Percentiles rank a stretch among this genome's conserved stretches.
These are phyloP conservation scores for Scaptomyza parva DNA, from an alignment of 2,888 invertebrate species.

Conservation along the genomic window DNA sequence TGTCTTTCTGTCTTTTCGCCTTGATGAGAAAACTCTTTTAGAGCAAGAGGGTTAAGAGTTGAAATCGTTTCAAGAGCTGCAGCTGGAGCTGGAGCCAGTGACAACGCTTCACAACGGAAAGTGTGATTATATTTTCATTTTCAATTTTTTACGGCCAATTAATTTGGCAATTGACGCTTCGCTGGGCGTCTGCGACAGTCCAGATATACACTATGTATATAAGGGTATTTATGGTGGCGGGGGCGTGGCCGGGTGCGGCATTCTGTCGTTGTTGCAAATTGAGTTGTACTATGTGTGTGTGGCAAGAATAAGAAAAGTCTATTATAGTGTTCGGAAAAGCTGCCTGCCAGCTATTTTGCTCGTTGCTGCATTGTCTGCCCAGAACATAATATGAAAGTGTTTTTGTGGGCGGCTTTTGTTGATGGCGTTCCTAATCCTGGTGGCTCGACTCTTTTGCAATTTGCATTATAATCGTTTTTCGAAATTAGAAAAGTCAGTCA, in stretches of 20 bases:
- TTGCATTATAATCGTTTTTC: constrained; percentile 68
- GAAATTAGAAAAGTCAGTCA: constrained; percentile 72
- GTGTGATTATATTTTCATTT: constrained; percentile 85
- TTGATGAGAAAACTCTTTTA: constrained; percentile 54
- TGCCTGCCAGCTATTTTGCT: constrained; percentile 70
- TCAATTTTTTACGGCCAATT: constrained; percentile 85
- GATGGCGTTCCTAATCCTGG: constrained; percentile 40
- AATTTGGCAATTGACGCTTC: constrained; percentile 82
- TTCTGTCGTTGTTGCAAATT: constrained; percentile 63
- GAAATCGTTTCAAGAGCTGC: constrained; percentile 44
- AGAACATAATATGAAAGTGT: constrained; percentile 47
- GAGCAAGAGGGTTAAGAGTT: constrained; percentile 59
- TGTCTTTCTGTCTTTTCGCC: constrained; percentile 36
- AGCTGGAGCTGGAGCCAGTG: too few relatives aligned
- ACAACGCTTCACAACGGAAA: constrained; percentile 71
- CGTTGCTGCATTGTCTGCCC: constrained; percentile 68
- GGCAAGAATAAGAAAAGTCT: constrained; percentile 77
- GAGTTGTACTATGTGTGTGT: constrained; percentile 80
- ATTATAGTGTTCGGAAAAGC: constrained; percentile 68
- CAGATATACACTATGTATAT: constrained; percentile 41
- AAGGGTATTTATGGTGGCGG: constrained; percentile 9
- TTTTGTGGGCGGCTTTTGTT: constrained; percentile 67
- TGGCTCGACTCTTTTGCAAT: constrained; percentile 51
- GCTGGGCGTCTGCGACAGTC: constrained; percentile 70
- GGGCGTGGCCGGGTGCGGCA: background rate